Evolutionary conservation across 2,797 vertebrate genomes (phyloP), one percentile per base, ranked within the genome.

Genomic region (Jordanella pulchra): DNA sequence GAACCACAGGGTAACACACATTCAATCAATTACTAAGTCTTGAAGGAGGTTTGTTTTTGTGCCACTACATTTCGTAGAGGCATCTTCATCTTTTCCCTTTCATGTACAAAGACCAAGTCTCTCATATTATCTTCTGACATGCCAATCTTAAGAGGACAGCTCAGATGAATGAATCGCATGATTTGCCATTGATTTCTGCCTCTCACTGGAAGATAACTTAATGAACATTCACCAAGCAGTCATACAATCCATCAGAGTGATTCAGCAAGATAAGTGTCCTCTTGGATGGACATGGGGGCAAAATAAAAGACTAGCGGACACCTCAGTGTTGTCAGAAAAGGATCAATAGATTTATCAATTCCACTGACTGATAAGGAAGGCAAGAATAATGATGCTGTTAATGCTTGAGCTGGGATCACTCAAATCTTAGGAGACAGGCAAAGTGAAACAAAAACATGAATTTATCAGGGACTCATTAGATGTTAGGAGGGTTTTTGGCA

Each of bases 181-280:
- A 75, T 71, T 73, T 68, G 65, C 61, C 86, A 95, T 93, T 78
- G 93, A 95, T 94, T 80, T 60, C 45, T 71, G 63, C 71, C 73
- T 83, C 85, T 92, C 90, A 91, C 90, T 90, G 79, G 89, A 93
- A 93, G 93, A 94, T 89, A 94, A 92, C 90, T 92, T 94, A 94
- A 95, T 94, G 91, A 93, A 92, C 92, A 93, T 92, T 92, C 69
- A 61, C 87, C 82, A 78, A 89, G 81, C 86, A 81, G 76, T 90
- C 87, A 82, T 91, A 92, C 89, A 90, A 93, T 92, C 86, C 86
- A 90, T 89, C 89, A 84, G 85, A 71, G 76, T 87, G 90, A 89
- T 91, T 85, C 80, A 69, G 83, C 35, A 84, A 88, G 91, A 93
- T 94, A 93, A 93, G 86, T 90, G 92, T 92, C 92, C 84, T 83